Base-by-base conservation (phyloP, 2,113 vertebrate species). In the Xenopus borealis region DNA sequence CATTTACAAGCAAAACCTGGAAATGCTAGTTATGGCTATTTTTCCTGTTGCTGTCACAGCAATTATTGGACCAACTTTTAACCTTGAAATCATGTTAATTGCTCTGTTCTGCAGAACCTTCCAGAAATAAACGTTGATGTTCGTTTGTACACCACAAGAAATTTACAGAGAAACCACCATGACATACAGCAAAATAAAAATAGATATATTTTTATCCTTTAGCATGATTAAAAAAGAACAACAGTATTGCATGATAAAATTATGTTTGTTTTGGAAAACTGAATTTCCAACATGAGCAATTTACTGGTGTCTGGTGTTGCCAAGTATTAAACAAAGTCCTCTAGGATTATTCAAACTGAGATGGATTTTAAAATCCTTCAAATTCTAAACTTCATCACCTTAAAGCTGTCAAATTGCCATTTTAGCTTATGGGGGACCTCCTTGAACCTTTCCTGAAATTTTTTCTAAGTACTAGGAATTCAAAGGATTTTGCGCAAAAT, bases 151-250 rank as follows among this genome's bases (percentile, higher is more conserved):
- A 12, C 65, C 65, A 52, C 65, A 67, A 67, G 45, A 6, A 18
- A 50, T 9, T 50, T 67, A 45, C 65, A 67, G 46, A 67, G 20
- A 64, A 33, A 12, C 63, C 63, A 46, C 63, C 27, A 33, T 64
- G 12, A 64, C 10, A 27, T 27, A 27, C 23, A 27, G 4, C 17
- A 16, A 64, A 40, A 27, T 16, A 50, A 50, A 50, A 12, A n/a
- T 1, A 33, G 33, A 40, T 8, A 40, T 13, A 40, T 44, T 64
- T 64, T 64, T 16, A 64, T 64, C 30, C 30, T 64, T 44, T 44
- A 44, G 27, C 8, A 64, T 64, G 7, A 50, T 13, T 64, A 64
- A 64, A 66, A 66, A 11, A 45, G 23, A 27, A 40, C 27, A 23
- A 46, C 63, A 61, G 10, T 4, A 20, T 27, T 66, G 16, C 17